Evolutionary conservation across 2,113 vertebrate species (phyloP).

Genomic region (Phalacrocorax carbo): DNA sequence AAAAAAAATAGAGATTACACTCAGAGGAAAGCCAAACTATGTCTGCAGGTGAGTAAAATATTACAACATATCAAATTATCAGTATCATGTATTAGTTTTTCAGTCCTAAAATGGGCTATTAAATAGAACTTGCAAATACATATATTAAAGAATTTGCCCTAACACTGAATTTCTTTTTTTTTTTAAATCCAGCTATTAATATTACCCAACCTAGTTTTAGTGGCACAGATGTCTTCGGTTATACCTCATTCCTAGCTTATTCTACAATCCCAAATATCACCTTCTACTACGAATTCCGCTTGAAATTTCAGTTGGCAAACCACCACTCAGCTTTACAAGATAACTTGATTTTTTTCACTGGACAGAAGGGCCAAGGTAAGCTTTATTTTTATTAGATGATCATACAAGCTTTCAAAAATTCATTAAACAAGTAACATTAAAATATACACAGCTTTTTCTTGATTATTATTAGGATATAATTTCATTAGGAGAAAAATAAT

Average conservation of each 20-base stretch:
- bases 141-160: neutral
- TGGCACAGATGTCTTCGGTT: constrained; percentile 81
- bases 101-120: neutral
- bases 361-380: constrained; percentile 86
- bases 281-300: constrained; percentile 80
- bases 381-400: neutral
- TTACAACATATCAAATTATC: neutral
- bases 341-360: constrained; percentile 88
- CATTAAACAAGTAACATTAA: neutral
- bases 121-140: neutral
- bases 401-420: neutral
- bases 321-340: constrained; percentile 79
- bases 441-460: neutral
- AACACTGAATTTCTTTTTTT: neutral
- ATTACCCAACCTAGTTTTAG: constrained; percentile 82
- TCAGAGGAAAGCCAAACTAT: neutral
- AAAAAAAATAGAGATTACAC: neutral
- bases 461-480: neutral
- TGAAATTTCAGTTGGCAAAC: constrained; percentile 84
- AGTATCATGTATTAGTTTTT: neutral
- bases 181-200: constrained; percentile 73
- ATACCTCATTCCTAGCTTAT: constrained; percentile 83
- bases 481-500: neutral
- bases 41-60: neutral
- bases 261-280: constrained; percentile 75